Conservation (phyloP, 2,113 vertebrate species). For the Malurus elegans region DNA sequence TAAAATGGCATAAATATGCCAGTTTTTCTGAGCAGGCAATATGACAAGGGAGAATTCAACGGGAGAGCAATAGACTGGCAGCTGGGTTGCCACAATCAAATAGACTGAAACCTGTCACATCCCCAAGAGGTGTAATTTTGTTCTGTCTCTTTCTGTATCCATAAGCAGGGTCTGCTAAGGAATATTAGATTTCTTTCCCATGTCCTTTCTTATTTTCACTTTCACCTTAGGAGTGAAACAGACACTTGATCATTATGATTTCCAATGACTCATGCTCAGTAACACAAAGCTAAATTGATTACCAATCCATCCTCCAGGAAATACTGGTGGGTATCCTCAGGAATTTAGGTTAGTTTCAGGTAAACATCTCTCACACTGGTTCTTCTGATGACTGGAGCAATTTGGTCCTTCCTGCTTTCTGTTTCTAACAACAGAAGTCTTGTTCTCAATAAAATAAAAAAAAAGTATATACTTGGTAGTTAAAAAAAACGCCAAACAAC, state of each 20-base stretch:
- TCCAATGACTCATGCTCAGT: conserved; percentile 20
- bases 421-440: conserved; percentile 51
- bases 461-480: neutral
- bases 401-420: conserved; percentile 45
- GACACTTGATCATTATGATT: neutral
- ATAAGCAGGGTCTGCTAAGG: neutral
- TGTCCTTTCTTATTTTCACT: neutral
- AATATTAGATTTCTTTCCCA: neutral
- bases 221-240: neutral
- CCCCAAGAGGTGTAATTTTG: neutral
- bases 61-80: neutral
- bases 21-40: neutral
- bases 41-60: neutral
- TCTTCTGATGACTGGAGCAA: conserved; percentile 32
- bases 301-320: conserved; percentile 37
- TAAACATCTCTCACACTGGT: conserved; percentile 53
- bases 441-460: conserved; percentile 12
- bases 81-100: neutral
- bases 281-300: conserved; percentile 41
- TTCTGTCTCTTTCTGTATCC: neutral
- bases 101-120: neutral
- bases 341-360: conserved; percentile 60
- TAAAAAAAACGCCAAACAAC: neutral
- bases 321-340: conserved; percentile 62
- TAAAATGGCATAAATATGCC: neutral